Percentiles rank a stretch among this genome's conserved stretches.
Conservation (phyloP, 2,113 vertebrate species). For the Platanista minor region DNA sequence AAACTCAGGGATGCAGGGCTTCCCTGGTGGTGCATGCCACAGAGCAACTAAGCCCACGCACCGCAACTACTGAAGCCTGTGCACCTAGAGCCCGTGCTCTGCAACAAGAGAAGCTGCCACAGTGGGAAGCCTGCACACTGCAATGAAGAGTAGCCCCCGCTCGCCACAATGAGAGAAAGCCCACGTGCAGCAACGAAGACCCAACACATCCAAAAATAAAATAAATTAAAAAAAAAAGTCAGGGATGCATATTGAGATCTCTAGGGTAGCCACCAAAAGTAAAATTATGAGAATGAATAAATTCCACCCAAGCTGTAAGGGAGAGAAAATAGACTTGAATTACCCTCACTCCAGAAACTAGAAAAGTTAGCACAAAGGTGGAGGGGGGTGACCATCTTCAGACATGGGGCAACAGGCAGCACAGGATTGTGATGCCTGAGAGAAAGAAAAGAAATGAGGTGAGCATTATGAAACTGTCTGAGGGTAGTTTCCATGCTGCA, state of each 20-base stretch:
- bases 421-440: neutral
- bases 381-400: neutral
- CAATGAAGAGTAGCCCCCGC: no score
- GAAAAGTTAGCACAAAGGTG: neutral
- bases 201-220: no score
- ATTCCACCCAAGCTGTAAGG: neutral
- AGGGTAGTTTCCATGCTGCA: neutral
- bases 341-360: neutral
- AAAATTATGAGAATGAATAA: neutral
- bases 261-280: neutral
- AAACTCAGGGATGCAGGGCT: no score
- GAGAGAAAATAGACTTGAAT: neutral
- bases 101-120: no score
- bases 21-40: no score
- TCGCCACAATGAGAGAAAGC: no score
- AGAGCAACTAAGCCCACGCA: no score
- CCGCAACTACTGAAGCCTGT: no score
- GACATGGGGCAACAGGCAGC: neutral
- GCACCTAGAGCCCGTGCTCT: no score
- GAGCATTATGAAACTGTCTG: neutral
- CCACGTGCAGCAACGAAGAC: no score
- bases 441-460: neutral
- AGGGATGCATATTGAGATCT: neutral
- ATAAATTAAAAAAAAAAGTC: neutral
- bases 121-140: no score